Evolutionary conservation across 2,797 vertebrate genomes (phyloP).

Genomic region (Protonibea diacanthus): DNA sequence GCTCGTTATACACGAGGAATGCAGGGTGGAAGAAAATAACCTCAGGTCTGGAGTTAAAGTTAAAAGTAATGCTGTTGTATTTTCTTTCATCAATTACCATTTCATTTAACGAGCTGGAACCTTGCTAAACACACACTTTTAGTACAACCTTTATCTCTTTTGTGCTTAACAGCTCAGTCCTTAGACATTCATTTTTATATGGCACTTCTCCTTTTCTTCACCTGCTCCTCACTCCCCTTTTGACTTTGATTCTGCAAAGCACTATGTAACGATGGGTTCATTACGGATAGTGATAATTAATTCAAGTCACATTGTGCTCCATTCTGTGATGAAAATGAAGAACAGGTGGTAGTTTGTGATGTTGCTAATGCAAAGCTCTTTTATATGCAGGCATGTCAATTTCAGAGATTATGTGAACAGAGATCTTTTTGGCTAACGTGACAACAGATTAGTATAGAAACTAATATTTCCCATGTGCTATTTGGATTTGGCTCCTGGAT

Average conservation of each 20-base stretch:
- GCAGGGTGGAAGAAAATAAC: not conserved
- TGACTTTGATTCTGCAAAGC: too few species aligned
- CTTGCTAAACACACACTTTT: slow-evolving; percentile 29
- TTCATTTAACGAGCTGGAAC: slow-evolving; percentile 35
- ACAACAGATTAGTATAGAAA: too few species aligned
- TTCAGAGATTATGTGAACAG: not conserved
- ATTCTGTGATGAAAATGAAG: not conserved
- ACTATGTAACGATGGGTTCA: too few species aligned
- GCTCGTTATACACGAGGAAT: not conserved
- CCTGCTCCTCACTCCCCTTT: not conserved
- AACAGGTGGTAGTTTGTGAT: not conserved
- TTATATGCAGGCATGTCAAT: not conserved
- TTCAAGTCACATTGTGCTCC: slow-evolving; percentile 8
- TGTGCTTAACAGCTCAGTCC: slow-evolving; percentile 8
- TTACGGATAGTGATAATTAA: not conserved
- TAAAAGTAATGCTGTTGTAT: slow-evolving; percentile 12
- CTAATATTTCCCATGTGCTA: too few species aligned
- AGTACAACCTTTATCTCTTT: slow-evolving; percentile 16
- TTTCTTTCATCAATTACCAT: slow-evolving; percentile 34
- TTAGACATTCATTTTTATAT: slow-evolving; percentile 5
- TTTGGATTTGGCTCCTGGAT: too few species aligned
- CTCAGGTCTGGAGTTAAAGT: slow-evolving; percentile 19
- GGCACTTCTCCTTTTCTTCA: not conserved
- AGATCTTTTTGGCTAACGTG: too few species aligned
- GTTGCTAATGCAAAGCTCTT: not conserved